phyloP scores from a whole-genome alignment of 2,797 vertebrate genomes.

The Macroramphosus scolopax region DNA sequence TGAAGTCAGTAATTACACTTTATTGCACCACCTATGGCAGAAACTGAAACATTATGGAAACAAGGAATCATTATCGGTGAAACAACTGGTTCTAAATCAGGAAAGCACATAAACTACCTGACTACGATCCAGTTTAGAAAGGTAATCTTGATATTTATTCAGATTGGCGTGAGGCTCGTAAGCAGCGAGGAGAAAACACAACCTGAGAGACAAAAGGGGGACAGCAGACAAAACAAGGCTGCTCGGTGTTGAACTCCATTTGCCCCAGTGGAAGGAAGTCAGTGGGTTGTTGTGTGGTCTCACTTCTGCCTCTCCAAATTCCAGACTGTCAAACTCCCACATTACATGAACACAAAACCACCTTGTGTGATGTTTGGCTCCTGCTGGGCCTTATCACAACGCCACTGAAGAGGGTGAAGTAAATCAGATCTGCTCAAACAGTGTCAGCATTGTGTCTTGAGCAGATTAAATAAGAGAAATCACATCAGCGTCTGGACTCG shows the following conservation, averaged over 20 bases:
- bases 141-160: conserved; percentile 20
- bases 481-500: conserved; percentile 62
- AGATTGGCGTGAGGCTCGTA: conserved; percentile 10
- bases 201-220: conserved; percentile 41
- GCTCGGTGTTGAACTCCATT: conserved; percentile 49
- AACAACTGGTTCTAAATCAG: no score
- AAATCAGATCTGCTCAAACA: conserved; percentile 52
- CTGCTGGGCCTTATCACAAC: conserved; percentile 58
- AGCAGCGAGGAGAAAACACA: conserved; percentile 26
- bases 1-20: conserved; percentile 21
- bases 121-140: conserved; percentile 23
- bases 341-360: conserved; percentile 61
- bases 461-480: conserved; percentile 61
- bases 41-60: conserved; percentile 26
- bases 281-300: conserved; percentile 53
- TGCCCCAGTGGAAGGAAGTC: conserved; percentile 48
- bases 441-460: conserved; percentile 58
- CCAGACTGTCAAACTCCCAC: conserved; percentile 46
- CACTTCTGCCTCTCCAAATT: conserved; percentile 40
- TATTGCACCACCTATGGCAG: conserved; percentile 33
- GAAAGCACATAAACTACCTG: conserved; percentile 25
- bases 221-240: conserved; percentile 44
- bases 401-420: conserved; percentile 22
- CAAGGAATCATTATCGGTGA: conserved; percentile 36
- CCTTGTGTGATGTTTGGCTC: conserved; percentile 67